phyloP scores from a whole-genome alignment of 2,888 invertebrate genomes.

The Cataglyphis cursor region DNA sequence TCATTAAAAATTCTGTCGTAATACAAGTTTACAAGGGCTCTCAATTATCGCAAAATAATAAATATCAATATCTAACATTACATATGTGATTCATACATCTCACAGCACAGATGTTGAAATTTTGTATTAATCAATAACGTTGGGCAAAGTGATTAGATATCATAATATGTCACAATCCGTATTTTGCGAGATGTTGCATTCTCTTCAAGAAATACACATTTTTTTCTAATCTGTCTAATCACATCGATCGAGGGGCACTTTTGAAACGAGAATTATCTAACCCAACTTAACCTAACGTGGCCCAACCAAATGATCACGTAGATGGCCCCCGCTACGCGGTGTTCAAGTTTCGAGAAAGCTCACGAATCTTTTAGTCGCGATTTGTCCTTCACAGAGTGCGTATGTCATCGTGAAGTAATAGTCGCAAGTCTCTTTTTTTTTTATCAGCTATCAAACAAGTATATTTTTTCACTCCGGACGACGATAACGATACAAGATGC shows the following conservation, averaged over 20 bases:
- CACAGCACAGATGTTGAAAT: neutral
- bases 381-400: slow-evolving; percentile 70
- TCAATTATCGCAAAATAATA: neutral
- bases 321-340: slow-evolving; percentile 33
- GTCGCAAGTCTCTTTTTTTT: slow-evolving; percentile 3
- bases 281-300: neutral
- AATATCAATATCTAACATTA: neutral
- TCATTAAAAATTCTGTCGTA: neutral
- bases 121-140: slow-evolving; percentile 3
- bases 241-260: slow-evolving; percentile 25
- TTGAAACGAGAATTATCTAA: slow-evolving; percentile 30
- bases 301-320: slow-evolving; percentile 63
- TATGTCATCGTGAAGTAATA: neutral
- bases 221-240: neutral
- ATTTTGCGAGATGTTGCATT: neutral
- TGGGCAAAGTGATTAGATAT: slow-evolving; percentile 21
- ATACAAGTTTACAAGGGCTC: neutral
- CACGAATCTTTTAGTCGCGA: slow-evolving; percentile 69
- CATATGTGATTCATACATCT: neutral
- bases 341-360: slow-evolving; percentile 35
- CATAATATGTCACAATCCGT: too few relatives aligned
- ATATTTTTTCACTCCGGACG: too few relatives aligned
- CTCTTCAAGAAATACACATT: neutral
- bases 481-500: slow-evolving; percentile 69
- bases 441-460: neutral